Base-by-base conservation (phyloP, 2,888 invertebrate species). In the Agrochola lota region DNA sequence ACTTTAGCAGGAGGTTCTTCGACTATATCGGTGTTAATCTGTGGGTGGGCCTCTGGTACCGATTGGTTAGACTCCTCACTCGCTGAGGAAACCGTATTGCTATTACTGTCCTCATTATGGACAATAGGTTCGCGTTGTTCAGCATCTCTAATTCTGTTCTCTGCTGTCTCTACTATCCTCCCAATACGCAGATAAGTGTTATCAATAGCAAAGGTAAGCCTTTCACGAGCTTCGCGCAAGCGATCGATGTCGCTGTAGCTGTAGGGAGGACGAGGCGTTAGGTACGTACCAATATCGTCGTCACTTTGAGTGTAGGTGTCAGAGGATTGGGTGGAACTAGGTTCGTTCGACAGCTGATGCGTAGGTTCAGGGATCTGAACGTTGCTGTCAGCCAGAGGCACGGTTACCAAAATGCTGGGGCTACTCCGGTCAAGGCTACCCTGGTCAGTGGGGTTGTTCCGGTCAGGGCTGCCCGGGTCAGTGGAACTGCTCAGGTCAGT, bases 1-100 rank as follows among this genome's bases (percentile, higher is more conserved):
- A 94, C 71, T 86, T 96, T 96, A 0, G 94, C 89, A 0, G 95
- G 95, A 0, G 95, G 95, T 71, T 91, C 93, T 2, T 92, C 92
- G 2, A 84, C 81, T 0, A 85, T 84, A 0, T 84, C 85, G 0
- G 81, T 79, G 12, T 75, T 73, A 63, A 85, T 85, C n/a, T 81
- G 64, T 0, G 52, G 52, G 4, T 72, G 75, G 6, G 70, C 52
- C 43, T 91, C 91, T 11, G 91, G 91, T 17, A 89, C 70, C 1
- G 83, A 82, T 1, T 64, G 72, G 46, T 84, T 83, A 0, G 80
- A 84, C 1, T 84, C 78, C 57, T 86, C 89, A 12, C 73, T 71
- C 0, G 73, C 40, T 26, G 70, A 23, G 20, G 62, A 60, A 4
- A 52, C 26, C 3, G 20, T 20, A 40, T 26, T 46, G 26, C 52